These are phyloP conservation scores for Eumaeus atala DNA, from an alignment of 1,140 invertebrate species.

Conservation along the genomic window DNA sequence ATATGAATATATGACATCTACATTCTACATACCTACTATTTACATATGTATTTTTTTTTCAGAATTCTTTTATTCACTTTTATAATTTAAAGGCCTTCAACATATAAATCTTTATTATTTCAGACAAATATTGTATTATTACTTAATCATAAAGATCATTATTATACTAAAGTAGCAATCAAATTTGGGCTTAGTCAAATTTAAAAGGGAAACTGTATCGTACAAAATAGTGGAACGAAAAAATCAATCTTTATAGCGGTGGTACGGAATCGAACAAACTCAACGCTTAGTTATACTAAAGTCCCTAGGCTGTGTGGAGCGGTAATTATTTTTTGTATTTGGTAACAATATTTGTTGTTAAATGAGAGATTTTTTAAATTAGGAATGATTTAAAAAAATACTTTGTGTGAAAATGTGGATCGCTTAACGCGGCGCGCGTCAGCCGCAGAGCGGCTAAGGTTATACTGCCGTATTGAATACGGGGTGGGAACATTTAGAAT, in stretches of 20 bases:
- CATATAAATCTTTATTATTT: no score
- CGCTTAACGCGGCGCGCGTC: slow-evolving; percentile 37
- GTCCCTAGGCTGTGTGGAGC: neutral
- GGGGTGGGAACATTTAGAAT: slow-evolving; percentile 10
- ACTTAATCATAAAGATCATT: no score
- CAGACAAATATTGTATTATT: no score
- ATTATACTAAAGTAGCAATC: no score
- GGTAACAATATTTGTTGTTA: slow-evolving; percentile 14
- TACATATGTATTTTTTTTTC: no score
- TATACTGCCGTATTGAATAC: slow-evolving; percentile 36
- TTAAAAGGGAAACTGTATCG: slow-evolving; percentile 26
- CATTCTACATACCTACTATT: no score
- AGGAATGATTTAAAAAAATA: slow-evolving; percentile 23
- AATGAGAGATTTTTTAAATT: slow-evolving; percentile 12
- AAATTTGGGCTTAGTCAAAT: neutral
- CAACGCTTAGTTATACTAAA: slow-evolving; percentile 5
- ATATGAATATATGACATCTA: no score
- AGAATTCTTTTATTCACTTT: no score
- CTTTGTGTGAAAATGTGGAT: slow-evolving; percentile 28
- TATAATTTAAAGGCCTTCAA: no score
- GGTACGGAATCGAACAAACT: slow-evolving; percentile 22
- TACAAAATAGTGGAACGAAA: slow-evolving; percentile 35
- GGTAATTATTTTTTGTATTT: slow-evolving; percentile 4
- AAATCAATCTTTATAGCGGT: slow-evolving; percentile 36
- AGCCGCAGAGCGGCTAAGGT: slow-evolving; percentile 41